Conservation (phyloP, 2,113 vertebrate genomes). For the Centropus bengalensis region DNA sequence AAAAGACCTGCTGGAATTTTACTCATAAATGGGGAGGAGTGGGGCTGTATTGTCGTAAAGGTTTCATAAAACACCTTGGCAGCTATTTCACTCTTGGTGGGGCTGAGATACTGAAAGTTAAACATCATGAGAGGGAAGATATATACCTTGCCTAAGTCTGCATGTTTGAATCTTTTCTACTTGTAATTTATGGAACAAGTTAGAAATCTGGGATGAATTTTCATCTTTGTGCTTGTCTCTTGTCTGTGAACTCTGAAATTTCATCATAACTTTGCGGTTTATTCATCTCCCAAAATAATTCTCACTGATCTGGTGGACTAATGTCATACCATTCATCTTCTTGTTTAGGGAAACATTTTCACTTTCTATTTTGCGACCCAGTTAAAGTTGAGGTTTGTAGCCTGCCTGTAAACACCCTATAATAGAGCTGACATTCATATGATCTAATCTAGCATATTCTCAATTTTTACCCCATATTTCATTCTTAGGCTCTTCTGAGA, state of each 20-base stretch:
- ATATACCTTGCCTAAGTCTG: not conserved
- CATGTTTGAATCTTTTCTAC: not conserved
- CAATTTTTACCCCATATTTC: not conserved
- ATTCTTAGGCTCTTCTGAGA: not conserved
- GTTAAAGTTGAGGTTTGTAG: not conserved
- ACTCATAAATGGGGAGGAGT: not conserved
- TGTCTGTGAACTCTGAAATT: slow-evolving; percentile 2
- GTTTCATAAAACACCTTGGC: not conserved
- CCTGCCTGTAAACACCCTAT: not conserved
- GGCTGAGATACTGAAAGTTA: not conserved
- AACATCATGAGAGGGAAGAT: not conserved
- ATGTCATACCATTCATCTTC: not conserved
- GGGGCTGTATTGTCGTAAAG: not conserved
- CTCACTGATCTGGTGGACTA: slow-evolving; percentile 11
- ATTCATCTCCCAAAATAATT: slow-evolving; percentile 18
- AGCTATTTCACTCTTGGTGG: not conserved
- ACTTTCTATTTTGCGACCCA: not conserved
- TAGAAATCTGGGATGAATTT: not conserved
- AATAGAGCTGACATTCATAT: not conserved
- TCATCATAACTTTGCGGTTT: slow-evolving; percentile 20
- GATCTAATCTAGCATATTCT: not conserved
- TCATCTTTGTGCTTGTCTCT: not conserved
- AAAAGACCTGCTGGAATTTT: not conserved
- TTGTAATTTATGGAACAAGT: not conserved
- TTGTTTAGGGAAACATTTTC: not conserved